A percentile compares a stretch with the other conserved stretches of the same genome.
Evolutionary conservation across 2,797 vertebrate species (phyloP).

Genomic region (Chaunax sp.): DNA sequence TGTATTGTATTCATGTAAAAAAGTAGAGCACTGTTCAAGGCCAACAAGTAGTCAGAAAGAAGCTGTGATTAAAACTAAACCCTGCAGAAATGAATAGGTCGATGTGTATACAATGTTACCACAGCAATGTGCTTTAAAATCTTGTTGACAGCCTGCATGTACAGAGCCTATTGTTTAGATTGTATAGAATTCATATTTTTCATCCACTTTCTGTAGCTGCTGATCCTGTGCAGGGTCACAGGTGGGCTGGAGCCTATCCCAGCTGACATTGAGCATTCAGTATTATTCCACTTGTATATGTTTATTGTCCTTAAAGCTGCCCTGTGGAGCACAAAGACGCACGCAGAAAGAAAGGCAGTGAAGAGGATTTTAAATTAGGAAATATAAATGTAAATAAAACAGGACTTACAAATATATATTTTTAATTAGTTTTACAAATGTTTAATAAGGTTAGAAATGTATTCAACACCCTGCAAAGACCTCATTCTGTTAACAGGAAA

Average conservation of each 20-base stretch:
- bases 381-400: too few species aligned
- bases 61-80: slow-evolving; percentile 6
- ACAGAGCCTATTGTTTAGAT: not conserved
- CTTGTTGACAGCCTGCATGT: not conserved
- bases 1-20: slow-evolving; percentile 25
- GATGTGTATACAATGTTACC: not conserved
- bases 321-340: not conserved
- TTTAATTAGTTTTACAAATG: too few species aligned
- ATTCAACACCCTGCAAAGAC: too few species aligned
- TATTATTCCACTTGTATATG: not conserved
- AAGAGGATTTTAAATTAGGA: not conserved
- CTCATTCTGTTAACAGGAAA: too few species aligned
- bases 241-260: too few species aligned
- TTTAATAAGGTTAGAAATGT: too few species aligned
- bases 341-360: not conserved
- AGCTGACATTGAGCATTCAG: too few species aligned
- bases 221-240: too few species aligned
- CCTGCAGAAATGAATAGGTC: slow-evolving; percentile 3
- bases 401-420: too few species aligned
- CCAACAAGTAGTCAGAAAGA: not conserved
- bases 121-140: not conserved
- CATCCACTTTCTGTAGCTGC: too few species aligned
- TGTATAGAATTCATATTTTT: not conserved
- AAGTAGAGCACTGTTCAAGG: not conserved
- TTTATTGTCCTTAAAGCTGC: not conserved